These are phyloP conservation scores for Gouania willdenowi DNA, from an alignment of 2,797 vertebrate genomes.

Conservation along the genomic window DNA sequence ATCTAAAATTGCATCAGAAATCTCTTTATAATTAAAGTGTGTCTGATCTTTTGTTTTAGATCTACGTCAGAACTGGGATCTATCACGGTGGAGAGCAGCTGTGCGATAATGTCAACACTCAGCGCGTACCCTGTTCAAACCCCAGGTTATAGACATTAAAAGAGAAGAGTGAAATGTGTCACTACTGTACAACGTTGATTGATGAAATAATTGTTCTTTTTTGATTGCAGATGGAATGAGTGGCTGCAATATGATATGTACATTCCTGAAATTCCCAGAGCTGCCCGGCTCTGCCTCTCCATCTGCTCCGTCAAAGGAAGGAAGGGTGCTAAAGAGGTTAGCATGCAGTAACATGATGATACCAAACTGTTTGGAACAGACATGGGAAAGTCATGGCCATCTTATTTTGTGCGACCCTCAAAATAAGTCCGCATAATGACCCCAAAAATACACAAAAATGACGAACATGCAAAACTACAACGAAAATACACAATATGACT, in stretches of 20 bases:
- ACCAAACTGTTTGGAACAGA: too few relatives aligned
- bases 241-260: constrained; percentile 97
- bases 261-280: constrained; percentile 93
- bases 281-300: constrained; percentile 94
- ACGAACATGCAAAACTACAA: too few relatives aligned
- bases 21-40: background rate
- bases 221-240: constrained; percentile 88
- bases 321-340: constrained; percentile 96
- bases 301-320: constrained; percentile 98
- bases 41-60: constrained; percentile 69
- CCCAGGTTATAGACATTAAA: constrained; percentile 80
- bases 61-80: constrained; percentile 97
- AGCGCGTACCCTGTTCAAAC: constrained; percentile 95
- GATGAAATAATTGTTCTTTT: background rate
- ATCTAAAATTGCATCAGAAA: background rate
- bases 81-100: constrained; percentile 97
- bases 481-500: too few relatives aligned
- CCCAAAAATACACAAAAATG: too few relatives aligned
- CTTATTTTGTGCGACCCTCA: too few relatives aligned
- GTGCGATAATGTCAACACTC: constrained; percentile 98
- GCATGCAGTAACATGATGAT: too few relatives aligned
- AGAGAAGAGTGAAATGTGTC: too few relatives aligned
- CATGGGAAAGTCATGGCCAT: too few relatives aligned
- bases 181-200: background rate
- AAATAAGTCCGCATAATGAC: too few relatives aligned